Percentiles rank a stretch among this genome's conserved stretches.
phyloP scores from a whole-genome alignment of 2,888 invertebrate genomes.

The Heliconius cydno region DNA sequence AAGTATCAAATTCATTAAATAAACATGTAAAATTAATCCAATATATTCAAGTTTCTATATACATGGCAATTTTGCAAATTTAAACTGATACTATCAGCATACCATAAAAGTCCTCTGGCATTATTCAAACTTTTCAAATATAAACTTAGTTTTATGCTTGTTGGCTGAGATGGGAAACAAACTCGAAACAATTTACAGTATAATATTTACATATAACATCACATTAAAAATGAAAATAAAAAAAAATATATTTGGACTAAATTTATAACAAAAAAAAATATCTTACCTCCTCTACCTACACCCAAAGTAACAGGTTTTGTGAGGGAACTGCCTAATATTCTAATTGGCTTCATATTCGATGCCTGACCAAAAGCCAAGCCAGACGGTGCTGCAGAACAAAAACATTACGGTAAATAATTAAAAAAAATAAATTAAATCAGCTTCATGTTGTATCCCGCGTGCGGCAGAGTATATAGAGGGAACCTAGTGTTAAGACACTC shows the following conservation, averaged over 20 bases:
- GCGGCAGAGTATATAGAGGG: too few species aligned
- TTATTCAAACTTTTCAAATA: background rate
- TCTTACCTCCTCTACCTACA: slow-evolving; percentile 48
- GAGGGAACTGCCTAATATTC: slow-evolving; percentile 72
- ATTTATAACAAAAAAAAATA: background rate
- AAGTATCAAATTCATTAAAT: too few species aligned
- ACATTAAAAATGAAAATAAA: background rate
- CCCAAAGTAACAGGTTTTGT: slow-evolving; percentile 64
- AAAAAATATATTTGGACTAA: background rate
- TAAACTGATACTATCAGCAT: background rate
- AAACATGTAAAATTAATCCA: too few species aligned
- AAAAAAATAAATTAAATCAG: too few species aligned
- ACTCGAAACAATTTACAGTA: background rate
- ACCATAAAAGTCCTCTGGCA: background rate
- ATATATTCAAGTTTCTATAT: background rate
- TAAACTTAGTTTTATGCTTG: background rate
- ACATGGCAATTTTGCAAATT: background rate
- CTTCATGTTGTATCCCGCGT: too few species aligned
- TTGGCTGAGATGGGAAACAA: background rate
- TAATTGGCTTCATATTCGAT: slow-evolving; percentile 73
- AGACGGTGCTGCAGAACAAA: slow-evolving; percentile 63
- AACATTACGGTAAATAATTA: background rate
- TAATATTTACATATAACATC: background rate
- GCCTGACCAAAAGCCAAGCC: slow-evolving; percentile 75
- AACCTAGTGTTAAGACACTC: too few species aligned